A percentile compares a stretch with the other conserved stretches of the same genome.
Conservation (phyloP, 2,888 invertebrate species). For the Sisyra nigra region DNA sequence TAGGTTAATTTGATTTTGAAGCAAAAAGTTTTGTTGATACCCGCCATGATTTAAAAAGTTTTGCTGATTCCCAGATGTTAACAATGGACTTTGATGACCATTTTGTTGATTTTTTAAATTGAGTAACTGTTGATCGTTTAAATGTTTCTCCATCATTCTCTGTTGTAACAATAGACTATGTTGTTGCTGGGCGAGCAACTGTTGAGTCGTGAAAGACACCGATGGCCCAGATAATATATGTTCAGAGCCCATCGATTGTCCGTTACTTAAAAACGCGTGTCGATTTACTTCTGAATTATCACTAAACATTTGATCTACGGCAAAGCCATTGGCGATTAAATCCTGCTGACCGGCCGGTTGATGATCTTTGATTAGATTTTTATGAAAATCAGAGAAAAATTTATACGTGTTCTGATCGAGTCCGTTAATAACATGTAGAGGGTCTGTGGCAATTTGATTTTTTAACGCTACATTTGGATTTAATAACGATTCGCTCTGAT, state of each 20-base stretch:
- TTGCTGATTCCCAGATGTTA: neutral
- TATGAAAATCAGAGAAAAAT: constrained; percentile 56
- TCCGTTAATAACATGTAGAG: constrained; percentile 15
- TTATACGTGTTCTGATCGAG: constrained; percentile 39
- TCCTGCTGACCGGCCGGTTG: constrained; percentile 16
- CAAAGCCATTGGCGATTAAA: constrained; percentile 11
- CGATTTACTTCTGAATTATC: constrained; percentile 2
- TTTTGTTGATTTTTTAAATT: constrained; percentile 17
- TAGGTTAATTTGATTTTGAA: constrained; percentile 9
- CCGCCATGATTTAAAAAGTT: constrained; percentile 5
- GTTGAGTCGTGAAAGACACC: neutral
- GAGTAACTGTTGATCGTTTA: constrained; percentile 21
- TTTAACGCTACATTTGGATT: neutral
- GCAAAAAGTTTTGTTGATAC: constrained; percentile 10
- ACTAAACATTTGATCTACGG: constrained; percentile 8
- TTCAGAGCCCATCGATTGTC: constrained; percentile 10
- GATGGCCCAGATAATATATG: neutral
- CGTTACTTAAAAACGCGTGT: constrained; percentile 8
- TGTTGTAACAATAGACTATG: constrained; percentile 19
- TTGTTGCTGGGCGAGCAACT: constrained; percentile 8
- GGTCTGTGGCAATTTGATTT: neutral
- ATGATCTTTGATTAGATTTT: constrained; percentile 31
- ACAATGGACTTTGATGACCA: constrained; percentile 1
- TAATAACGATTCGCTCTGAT: neutral
- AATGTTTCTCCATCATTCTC: constrained; percentile 20